Base-by-base conservation (phyloP, 2,113 vertebrate genomes). In the Brachionichthys hirsutus region DNA sequence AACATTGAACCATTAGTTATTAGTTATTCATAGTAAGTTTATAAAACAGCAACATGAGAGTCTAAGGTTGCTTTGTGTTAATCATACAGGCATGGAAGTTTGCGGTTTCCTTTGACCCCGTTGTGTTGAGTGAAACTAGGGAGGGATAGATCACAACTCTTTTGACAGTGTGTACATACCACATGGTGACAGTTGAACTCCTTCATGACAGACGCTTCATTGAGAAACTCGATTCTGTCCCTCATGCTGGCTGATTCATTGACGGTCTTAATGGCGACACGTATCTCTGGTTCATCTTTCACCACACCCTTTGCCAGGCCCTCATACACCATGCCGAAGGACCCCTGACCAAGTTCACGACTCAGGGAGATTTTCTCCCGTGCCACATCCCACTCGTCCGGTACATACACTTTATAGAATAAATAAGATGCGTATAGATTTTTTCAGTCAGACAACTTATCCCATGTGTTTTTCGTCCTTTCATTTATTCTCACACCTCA, bases 181-280 rank as follows among this genome's bases (percentile, higher is more conserved):
- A 99, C 97, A 0, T 99, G 97, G 87, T 99, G 97, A 84, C 97
- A 99, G 75, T 98, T 99, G 87, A 99, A 99, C 88, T 98, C 96
- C 88, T 99, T 99, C 97, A 99, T 99, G 82, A 99, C 97, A 0
- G 97, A 99, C 2, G 97, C 97, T 81, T 99, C 97, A 0, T 99
- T 98, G 54, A 99, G 92, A 77, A 99, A 99, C 83, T 99, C 97
- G 0, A 99, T 99, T 58, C 97, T 91, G 75, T 98, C 97, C 0
- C 95, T 93, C 95, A 98, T 96, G 89, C 95, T 98, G 2, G 97
- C 95, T 0, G 95, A 93, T 86, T 99, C 97, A 0, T 98, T 99
- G 43, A 99, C 97, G 0, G 97, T 99, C 87, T 99, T 99, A 53
- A 99, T 94, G 79, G 97, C 97, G 58, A 99, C 97, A 0, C 90